Conservation (phyloP, 2,113 vertebrate genomes). For the Nibea albiflora region DNA sequence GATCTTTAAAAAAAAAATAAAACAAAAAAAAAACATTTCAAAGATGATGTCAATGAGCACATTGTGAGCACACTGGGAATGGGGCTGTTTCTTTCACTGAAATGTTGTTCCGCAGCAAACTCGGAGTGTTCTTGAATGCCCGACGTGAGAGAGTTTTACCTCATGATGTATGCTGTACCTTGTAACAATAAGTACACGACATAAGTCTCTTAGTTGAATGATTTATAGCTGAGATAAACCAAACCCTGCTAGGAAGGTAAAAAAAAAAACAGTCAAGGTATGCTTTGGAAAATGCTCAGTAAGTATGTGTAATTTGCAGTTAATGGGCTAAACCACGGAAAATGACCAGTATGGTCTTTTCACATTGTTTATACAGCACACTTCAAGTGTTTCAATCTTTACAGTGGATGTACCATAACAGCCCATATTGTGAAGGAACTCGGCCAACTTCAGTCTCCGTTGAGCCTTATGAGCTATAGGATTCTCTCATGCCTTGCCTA, state of each 20-base stretch:
- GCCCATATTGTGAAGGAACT: constrained; percentile 9
- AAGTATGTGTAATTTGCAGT: constrained; percentile 18
- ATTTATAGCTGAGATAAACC: background rate
- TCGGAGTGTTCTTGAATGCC: background rate
- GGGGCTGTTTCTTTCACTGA: too few relatives aligned
- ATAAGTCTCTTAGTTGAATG: background rate
- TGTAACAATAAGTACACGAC: background rate
- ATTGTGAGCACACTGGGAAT: too few relatives aligned
- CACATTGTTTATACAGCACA: constrained; percentile 9
- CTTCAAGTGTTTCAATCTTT: constrained; percentile 3
- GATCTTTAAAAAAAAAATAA: too few relatives aligned
- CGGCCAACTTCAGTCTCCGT: background rate
- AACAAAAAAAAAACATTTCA: background rate
- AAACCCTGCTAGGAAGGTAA: constrained; percentile 1
- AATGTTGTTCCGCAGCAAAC: background rate
- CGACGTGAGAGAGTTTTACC: constrained; percentile 3
- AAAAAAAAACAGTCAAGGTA: background rate
- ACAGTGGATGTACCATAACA: background rate
- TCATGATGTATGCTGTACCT: background rate
- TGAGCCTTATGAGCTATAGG: background rate
- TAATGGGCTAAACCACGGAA: constrained; percentile 11
- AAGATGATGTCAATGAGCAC: too few relatives aligned
- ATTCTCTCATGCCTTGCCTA: constrained; percentile 19
- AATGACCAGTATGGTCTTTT: background rate
- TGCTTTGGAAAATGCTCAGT: constrained; percentile 1